These are phyloP conservation scores for Otus sunia DNA, from an alignment of 2,113 vertebrate genomes.

Conservation along the genomic window DNA sequence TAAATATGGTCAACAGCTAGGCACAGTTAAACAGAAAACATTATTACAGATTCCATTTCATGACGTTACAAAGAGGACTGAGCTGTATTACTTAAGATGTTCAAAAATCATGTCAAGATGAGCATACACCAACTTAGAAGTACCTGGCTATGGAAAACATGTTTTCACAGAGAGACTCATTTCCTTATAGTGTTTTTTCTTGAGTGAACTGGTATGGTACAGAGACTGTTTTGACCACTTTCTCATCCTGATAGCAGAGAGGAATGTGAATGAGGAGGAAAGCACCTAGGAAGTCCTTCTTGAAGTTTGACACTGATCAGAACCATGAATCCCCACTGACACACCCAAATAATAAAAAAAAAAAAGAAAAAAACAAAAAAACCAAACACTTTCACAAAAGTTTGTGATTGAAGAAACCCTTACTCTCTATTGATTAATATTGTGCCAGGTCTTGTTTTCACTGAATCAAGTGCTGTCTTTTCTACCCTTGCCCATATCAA, in stretches of 20 bases:
- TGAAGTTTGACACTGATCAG: not conserved
- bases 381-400: no score
- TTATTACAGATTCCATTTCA: not conserved
- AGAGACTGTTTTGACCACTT: not conserved
- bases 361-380: no score
- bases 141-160: not conserved
- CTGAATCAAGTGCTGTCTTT: not conserved
- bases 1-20: not conserved
- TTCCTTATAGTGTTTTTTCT: not conserved
- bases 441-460: not conserved
- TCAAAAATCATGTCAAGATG: not conserved
- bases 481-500: not conserved
- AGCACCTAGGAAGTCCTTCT: not conserved
- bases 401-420: not conserved
- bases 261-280: not conserved
- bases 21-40: not conserved
- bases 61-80: not conserved
- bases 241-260: not conserved
- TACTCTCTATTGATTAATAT: not conserved
- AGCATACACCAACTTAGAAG: not conserved
- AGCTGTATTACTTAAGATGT: not conserved
- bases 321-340: not conserved
- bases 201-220: not conserved
- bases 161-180: not conserved
- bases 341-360: not conserved